Evolutionary conservation across 2,113 vertebrate species (phyloP).

Genomic region (Pachycephala philippinensis): DNA sequence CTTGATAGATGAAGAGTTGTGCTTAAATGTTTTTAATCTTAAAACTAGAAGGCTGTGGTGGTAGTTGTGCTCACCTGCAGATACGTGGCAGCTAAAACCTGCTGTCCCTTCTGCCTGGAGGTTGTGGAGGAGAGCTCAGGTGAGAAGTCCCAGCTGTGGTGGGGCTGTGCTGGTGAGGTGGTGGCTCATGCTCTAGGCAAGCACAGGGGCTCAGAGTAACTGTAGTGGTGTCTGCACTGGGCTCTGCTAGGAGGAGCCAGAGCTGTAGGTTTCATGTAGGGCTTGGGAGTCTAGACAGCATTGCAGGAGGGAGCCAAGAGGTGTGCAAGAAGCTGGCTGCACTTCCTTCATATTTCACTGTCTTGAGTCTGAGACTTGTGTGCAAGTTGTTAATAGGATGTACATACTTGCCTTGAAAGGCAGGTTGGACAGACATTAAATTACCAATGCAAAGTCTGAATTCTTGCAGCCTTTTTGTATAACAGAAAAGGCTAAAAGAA

Average conservation of each 20-base stretch:
- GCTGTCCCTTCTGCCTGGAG: not conserved
- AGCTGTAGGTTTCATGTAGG: not conserved
- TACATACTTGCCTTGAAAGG: not conserved
- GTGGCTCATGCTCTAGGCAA: not conserved
- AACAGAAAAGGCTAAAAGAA: not conserved
- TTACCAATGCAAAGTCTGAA: not conserved
- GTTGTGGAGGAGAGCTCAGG: not conserved
- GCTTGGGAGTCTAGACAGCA: not conserved
- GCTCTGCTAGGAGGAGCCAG: not conserved
- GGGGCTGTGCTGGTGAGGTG: not conserved
- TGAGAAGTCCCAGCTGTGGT: not conserved
- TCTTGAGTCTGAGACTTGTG: not conserved
- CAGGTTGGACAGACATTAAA: not conserved
- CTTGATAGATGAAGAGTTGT: conserved; percentile 10
- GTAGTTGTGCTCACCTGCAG: conserved; percentile 3
- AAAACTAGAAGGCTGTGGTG: conserved; percentile 2
- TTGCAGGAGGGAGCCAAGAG: not conserved
- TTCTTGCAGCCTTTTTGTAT: not conserved
- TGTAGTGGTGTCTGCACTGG: not conserved
- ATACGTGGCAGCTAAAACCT: not conserved
- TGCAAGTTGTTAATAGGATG: not conserved
- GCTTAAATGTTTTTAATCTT: not conserved
- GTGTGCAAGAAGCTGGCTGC: not conserved
- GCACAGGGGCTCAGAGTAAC: not conserved
- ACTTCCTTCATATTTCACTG: not conserved